phyloP scores from a whole-genome alignment of 2,888 invertebrate genomes.

The Eristalinus aeneus region DNA sequence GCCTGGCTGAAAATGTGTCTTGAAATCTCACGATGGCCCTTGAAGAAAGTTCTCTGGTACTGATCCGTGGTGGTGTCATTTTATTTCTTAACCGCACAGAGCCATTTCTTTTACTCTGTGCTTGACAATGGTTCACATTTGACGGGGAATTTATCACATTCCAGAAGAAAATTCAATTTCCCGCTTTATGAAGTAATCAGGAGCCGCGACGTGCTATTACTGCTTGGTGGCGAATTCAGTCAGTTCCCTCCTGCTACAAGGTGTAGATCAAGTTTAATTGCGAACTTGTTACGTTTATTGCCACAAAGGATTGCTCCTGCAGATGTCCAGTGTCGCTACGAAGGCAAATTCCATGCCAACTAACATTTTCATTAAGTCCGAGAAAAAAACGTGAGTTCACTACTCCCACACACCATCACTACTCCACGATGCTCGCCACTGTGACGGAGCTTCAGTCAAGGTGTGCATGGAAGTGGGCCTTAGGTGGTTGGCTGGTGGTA shows the following conservation, averaged over 20 bases:
- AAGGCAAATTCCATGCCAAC: slow-evolving; percentile 44
- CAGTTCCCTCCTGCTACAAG: slow-evolving; percentile 4
- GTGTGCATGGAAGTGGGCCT: background rate
- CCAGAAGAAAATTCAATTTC: no score
- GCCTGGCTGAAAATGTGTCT: no score
- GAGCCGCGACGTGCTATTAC: no score
- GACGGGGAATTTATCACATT: no score
- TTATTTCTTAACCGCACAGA: no score
- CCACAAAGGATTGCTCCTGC: slow-evolving; percentile 18
- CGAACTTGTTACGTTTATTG: slow-evolving; percentile 43
- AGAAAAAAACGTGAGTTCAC: background rate
- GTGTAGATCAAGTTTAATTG: background rate
- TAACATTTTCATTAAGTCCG: slow-evolving; percentile 45
- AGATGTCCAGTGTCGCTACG: slow-evolving; percentile 14
- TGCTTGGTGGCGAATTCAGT: no score
- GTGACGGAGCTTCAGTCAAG: background rate
- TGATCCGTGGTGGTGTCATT: no score
- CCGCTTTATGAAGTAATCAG: no score
- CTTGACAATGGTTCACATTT: no score
- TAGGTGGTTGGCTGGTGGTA: slow-evolving; percentile 18
- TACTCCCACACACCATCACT: background rate
- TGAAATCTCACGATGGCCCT: no score
- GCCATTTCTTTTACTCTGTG: no score
- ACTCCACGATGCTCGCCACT: background rate
- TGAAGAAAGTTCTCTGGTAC: no score